Evolutionary conservation across 2,797 vertebrate genomes (phyloP).

Genomic region (Sphaeramia orbicularis): DNA sequence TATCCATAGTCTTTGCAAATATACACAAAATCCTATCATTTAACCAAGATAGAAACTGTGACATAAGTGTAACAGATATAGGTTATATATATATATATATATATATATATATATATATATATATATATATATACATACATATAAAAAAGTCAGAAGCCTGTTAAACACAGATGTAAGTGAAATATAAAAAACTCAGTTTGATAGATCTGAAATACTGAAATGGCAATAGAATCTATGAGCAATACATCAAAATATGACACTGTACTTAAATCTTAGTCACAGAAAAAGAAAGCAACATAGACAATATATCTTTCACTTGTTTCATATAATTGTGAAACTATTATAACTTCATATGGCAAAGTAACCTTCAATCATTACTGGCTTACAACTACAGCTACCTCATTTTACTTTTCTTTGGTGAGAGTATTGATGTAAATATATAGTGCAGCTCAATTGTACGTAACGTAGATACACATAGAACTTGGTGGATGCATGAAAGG

Average conservation of each 20-base stretch:
- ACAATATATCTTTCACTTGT: slow-evolving; percentile 26
- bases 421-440: slow-evolving; percentile 27
- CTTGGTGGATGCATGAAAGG: slow-evolving; percentile 46
- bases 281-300: slow-evolving; percentile 28
- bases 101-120: too few species aligned
- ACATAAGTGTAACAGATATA: slow-evolving; percentile 16
- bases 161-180: slow-evolving; percentile 12
- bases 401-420: slow-evolving; percentile 58
- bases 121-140: too few species aligned
- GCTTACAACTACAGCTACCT: slow-evolving; percentile 9
- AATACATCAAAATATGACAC: slow-evolving; percentile 14
- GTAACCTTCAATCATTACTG: slow-evolving; percentile 38
- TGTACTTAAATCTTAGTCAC: slow-evolving; percentile 29
- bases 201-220: slow-evolving; percentile 62
- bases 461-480: slow-evolving; percentile 37
- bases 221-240: slow-evolving; percentile 14
- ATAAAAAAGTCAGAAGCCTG: slow-evolving; percentile 44
- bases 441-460: slow-evolving; percentile 29
- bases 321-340: slow-evolving; percentile 14
- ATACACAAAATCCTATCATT: slow-evolving; percentile 59
- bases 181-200: slow-evolving; percentile 32
- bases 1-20: slow-evolving; percentile 49
- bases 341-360: too few species aligned
- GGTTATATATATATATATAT: too few species aligned
- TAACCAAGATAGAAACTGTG: background rate